A percentile compares a stretch with the other conserved stretches of the same genome.
Evolutionary conservation across 2,113 vertebrate species (phyloP).

Genomic region (Dicrurus megarhynchus): DNA sequence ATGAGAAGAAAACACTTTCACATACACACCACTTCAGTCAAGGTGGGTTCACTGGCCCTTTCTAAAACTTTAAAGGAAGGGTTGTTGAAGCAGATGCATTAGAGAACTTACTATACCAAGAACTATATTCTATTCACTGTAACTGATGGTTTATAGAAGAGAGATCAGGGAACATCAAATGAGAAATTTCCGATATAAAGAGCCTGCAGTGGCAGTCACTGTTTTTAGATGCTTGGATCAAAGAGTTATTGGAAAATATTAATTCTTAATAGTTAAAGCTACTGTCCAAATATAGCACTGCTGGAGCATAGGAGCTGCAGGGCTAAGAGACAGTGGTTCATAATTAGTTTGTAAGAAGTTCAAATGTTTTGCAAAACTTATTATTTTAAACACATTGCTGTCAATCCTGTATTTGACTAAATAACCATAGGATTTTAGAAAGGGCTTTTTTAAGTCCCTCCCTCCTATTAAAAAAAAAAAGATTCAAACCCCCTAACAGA

Average conservation of each 20-base stretch:
- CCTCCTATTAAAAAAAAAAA: background rate
- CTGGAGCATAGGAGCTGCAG: background rate
- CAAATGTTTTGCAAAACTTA: background rate
- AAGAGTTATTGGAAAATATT: background rate
- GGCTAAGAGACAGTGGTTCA: background rate
- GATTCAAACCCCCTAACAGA: fast-evolving
- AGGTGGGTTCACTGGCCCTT: background rate
- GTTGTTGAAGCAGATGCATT: background rate
- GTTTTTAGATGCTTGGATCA: background rate
- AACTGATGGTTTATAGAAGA: background rate
- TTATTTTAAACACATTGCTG: background rate
- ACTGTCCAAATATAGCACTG: background rate
- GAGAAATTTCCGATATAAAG: background rate
- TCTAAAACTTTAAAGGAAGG: background rate
- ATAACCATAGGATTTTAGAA: background rate
- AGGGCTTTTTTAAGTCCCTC: background rate
- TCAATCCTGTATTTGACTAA: background rate
- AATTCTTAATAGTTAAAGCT: background rate
- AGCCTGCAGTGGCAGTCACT: background rate
- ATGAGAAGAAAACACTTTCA: background rate
- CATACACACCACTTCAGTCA: background rate
- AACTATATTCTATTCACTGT: background rate
- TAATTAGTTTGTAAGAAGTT: background rate
- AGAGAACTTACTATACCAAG: background rate
- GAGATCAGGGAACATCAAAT: background rate